Evolutionary conservation across 2,888 invertebrate genomes (phyloP), one percentile per base, ranked within the genome.

Genomic region (Crocallis elinguaria): DNA sequence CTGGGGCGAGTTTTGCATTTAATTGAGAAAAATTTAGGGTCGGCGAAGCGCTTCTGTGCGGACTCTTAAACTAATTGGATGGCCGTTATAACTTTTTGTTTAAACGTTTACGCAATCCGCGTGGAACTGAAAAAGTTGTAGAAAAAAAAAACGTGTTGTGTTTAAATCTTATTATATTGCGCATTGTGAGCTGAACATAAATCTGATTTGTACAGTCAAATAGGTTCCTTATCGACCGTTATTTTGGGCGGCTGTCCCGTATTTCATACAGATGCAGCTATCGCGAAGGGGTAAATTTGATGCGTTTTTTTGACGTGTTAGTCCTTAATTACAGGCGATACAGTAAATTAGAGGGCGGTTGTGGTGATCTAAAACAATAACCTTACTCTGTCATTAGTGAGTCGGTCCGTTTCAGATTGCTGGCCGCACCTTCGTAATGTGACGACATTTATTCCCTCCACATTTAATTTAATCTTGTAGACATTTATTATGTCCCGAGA

Each of bases 1-100:
- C 77, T 67, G 77, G 81, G 76, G 70, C 83, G 79, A 87, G 85
- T 86, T 90, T 90, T 87, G 87, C 88, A 88, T 90, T 90, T 91
- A 88, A 91, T 90, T 90, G 88, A 80, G 82, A 88, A 90, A 89
- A 88, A 87, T 86, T 86, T 86, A 85, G 88, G 88, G 86, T 79
- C 86, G 84, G 73, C 79, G 82, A 82, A 86, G 82, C 86, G 80
- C 89, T 88, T 89, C 88, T 88, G 90, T 80, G 86, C 79, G 84
- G 87, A 85, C 84, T 88, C 88, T 88, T 86, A 86, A 85, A 86
- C 84, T 88, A 89, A 89, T 88, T 90, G 89, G 86, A 85, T 80
- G 83, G 84, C 84, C 82, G 84, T 88, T 88, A 87, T 84, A 83
- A 88, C 85, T 83, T 89, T 88, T 84, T 86, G 84, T 75, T 83